Conservation (phyloP, 2,797 vertebrate genomes). For the Falco peregrinus region DNA sequence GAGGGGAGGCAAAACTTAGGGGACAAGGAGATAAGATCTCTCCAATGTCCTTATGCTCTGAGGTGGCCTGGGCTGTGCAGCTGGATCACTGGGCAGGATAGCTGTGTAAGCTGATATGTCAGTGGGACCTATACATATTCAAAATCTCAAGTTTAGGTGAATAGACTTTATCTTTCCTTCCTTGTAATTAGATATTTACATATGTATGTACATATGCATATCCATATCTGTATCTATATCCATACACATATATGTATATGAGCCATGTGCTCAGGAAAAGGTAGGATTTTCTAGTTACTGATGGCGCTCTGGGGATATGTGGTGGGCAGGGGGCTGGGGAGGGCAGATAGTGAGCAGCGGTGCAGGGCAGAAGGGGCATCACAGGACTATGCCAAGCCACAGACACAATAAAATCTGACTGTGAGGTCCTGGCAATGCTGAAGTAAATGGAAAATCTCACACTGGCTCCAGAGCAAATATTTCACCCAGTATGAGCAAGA, state of each 20-base stretch:
- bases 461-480: not conserved
- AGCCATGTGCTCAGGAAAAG: not conserved
- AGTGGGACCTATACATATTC: not conserved
- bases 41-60: not conserved
- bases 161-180: not conserved
- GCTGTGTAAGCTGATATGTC: not conserved
- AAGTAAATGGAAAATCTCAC: not conserved
- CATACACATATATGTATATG: rapidly evolving
- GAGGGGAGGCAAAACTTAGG: not conserved
- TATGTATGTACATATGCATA: not conserved
- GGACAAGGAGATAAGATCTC: not conserved
- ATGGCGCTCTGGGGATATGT: not conserved
- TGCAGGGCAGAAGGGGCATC: not conserved
- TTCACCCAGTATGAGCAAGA: not conserved
- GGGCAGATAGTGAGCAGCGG: not conserved
- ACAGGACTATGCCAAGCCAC: not conserved
- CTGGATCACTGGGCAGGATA: not conserved
- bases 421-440: not conserved
- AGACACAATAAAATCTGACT: not conserved
- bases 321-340: not conserved
- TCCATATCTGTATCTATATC: not conserved
- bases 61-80: not conserved
- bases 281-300: not conserved
- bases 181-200: not conserved
- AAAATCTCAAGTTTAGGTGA: not conserved